A percentile compares a stretch with the other conserved stretches of the same genome.
These are phyloP conservation scores for Phengaris arion DNA, from an alignment of 2,888 invertebrate genomes.

Conservation along the genomic window DNA sequence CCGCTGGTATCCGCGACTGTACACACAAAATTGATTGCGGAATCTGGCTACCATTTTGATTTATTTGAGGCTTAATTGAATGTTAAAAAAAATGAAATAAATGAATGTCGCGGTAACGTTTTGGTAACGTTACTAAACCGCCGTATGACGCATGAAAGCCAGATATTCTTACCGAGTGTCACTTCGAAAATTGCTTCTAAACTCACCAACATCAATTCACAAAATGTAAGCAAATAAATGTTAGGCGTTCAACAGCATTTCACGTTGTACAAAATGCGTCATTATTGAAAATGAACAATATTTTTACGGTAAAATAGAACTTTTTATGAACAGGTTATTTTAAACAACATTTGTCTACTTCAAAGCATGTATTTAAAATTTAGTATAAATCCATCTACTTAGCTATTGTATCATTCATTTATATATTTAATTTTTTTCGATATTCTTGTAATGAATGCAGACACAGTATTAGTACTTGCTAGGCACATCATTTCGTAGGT, in stretches of 20 bases:
- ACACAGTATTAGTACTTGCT: too few relatives aligned
- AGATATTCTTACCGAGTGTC: background rate
- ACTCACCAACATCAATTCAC: background rate
- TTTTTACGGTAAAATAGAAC: background rate
- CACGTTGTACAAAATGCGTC: background rate
- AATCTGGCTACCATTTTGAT: background rate
- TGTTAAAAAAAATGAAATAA: background rate
- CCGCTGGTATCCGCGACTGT: background rate
- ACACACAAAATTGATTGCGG: background rate
- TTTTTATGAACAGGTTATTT: background rate
- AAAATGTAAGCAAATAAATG: background rate
- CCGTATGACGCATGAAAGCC: background rate
- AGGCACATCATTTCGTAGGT: too few relatives aligned
- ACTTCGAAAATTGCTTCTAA: background rate
- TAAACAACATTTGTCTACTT: too few relatives aligned
- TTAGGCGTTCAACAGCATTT: background rate
- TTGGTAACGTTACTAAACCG: background rate
- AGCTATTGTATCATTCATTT: too few relatives aligned
- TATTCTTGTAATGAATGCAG: too few relatives aligned
- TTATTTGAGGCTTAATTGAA: background rate
- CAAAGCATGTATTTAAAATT: too few relatives aligned
- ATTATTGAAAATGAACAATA: background rate
- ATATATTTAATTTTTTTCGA: too few relatives aligned
- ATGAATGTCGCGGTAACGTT: background rate
- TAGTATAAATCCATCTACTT: too few relatives aligned